Evolutionary conservation across 2,797 vertebrate species (phyloP), one percentile per base, ranked within the genome.

Genomic region (Pseudochromis fuscus): DNA sequence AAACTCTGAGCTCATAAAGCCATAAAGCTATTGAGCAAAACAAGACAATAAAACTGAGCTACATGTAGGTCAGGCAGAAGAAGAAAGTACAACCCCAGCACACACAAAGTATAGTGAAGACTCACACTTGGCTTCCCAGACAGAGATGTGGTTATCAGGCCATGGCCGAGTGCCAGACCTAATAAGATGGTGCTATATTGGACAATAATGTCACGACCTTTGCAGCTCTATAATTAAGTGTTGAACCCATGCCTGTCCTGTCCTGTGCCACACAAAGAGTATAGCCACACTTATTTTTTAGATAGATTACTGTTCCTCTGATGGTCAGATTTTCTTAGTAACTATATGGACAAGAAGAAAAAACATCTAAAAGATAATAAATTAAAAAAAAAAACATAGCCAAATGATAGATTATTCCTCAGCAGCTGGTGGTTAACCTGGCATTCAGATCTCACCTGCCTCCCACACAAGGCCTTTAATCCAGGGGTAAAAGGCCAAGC

Each of bases 401-500:
- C 1, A 65, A 44, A 13, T 31, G 27, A 65, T 50, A 13, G 31
- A 67, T 65, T 24, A 30, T 40, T 66, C 21, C 15, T 59, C 60
- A 52, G 16, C 21, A 58, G 40, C 49, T 55, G 59, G 59, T 65
- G 31, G 66, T 74, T 85, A 57, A 81, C 46, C 50, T 69, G 61
- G 3, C 65, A 65, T 76, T 56, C 51, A 61, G 62, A 82, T 18
- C 27, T 59, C 49, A 63, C 30, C 66, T 55, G 61, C 7, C 31
- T 67, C 64, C 79, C 63, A 31, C 28, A 67, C 42, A 61, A 53
- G 67, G 30, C 25, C 33, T 76, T 70, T 82, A 86, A 88, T 84
- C 82, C 77, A 66, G 52, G 45, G 35, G 66, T 37, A 72, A 81
- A 81, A 64, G 73, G 79, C 52, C 69, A 86, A 88, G 77, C 72